These are phyloP conservation scores for Leptinotarsa texana DNA, from an alignment of 1,140 invertebrate species.

Conservation along the genomic window DNA sequence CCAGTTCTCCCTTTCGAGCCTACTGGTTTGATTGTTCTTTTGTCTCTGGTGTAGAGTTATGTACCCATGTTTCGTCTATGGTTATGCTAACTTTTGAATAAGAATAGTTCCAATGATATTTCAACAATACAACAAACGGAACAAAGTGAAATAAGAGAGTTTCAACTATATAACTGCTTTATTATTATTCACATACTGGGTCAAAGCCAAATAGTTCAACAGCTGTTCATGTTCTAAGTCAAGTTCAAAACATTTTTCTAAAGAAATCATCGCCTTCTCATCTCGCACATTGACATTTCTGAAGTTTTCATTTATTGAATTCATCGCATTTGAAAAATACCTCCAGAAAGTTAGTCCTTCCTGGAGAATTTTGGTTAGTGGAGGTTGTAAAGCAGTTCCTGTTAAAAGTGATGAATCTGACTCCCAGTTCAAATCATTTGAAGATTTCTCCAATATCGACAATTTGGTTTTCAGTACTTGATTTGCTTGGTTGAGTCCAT, in stretches of 20 bases:
- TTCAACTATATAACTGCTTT: constrained; percentile 27
- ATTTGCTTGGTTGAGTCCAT: constrained; percentile 43
- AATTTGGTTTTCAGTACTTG: constrained; percentile 47
- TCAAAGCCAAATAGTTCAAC: constrained; percentile 42
- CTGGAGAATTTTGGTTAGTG: constrained; percentile 42
- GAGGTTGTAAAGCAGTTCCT: constrained; percentile 46
- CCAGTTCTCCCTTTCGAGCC: too few species aligned
- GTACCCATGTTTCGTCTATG: too few species aligned
- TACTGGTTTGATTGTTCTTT: too few species aligned
- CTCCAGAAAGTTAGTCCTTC: constrained; percentile 42
- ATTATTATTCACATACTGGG: constrained; percentile 49
- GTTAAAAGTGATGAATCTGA: constrained; percentile 34
- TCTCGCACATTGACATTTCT: constrained; percentile 39
- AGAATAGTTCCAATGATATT: too few species aligned
- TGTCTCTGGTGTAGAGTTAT: too few species aligned
- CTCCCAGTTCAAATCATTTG: constrained; percentile 48
- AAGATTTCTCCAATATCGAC: constrained; percentile 41
- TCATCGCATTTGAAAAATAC: constrained; percentile 39
- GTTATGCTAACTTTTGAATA: too few species aligned
- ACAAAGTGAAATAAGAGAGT: too few species aligned
- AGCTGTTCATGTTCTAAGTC: constrained; percentile 39
- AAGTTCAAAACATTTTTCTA: constrained; percentile 41
- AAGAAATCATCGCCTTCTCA: constrained; percentile 38
- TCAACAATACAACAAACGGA: too few species aligned
- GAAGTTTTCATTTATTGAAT: constrained; percentile 39